These are phyloP conservation scores for Drosophila malerkotliana DNA, from an alignment of 1,140 invertebrate genomes.

Conservation along the genomic window DNA sequence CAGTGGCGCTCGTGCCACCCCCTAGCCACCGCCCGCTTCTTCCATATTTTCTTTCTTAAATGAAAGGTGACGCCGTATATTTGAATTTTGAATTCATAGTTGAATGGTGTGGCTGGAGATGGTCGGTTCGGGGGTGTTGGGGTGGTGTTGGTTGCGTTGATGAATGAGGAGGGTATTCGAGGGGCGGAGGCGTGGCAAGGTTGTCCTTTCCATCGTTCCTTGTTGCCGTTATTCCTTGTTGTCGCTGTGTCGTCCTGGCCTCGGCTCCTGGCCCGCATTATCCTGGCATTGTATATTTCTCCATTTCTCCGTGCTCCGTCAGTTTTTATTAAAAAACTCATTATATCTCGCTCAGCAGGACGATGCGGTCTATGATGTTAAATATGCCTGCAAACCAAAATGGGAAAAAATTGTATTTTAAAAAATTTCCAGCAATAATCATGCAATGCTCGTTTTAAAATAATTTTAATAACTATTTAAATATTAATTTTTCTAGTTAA, in stretches of 20 bases:
- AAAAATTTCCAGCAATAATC: too few species aligned
- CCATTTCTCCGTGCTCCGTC: conserved; percentile 28
- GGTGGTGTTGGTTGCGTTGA: conserved; percentile 5
- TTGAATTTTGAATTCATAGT: conserved; percentile 59
- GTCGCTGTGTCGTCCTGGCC: neutral
- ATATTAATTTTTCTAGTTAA: neutral
- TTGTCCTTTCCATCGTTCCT: conserved; percentile 31
- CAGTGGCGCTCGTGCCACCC: neutral
- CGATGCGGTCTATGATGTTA: conserved; percentile 33
- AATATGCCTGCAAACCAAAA: too few species aligned
- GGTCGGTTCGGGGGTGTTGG: too few species aligned
- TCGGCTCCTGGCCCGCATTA: neutral
- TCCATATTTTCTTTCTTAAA: conserved; percentile 44
- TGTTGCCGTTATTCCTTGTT: conserved; percentile 25
- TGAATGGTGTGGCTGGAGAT: neutral
- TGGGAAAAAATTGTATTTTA: too few species aligned
- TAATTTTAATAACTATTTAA: too few species aligned
- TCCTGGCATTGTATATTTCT: conserved; percentile 43
- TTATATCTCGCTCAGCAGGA: conserved; percentile 55
- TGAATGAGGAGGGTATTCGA: neutral
- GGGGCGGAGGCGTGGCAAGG: neutral
- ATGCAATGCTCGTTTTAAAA: too few species aligned
- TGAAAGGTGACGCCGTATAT: conserved; percentile 63
- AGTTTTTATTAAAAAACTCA: conserved; percentile 71
- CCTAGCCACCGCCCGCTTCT: neutral